phyloP scores from a whole-genome alignment of 1,140 invertebrate genomes.

The Drosophila orena region DNA sequence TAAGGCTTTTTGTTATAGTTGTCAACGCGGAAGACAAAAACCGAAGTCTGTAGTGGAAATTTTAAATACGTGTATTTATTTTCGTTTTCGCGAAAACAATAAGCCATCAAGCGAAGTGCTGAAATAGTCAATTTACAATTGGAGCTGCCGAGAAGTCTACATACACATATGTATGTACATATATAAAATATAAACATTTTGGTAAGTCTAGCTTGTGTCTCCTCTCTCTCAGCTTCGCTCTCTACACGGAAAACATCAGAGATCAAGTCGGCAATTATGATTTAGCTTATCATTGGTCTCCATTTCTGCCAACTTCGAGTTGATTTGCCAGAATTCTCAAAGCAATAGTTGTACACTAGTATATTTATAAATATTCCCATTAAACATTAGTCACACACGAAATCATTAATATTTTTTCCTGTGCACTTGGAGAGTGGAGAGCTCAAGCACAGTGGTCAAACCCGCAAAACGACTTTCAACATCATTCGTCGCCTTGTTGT shows the following conservation, averaged over 20 bases:
- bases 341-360: no score
- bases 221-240: conserved; percentile 17
- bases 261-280: not conserved
- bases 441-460: conserved; percentile 29
- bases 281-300: no score
- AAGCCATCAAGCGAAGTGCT: conserved; percentile 42
- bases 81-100: conserved; percentile 34
- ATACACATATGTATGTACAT: not conserved
- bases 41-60: conserved; percentile 25
- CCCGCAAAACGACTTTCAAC: conserved; percentile 84
- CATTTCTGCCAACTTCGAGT: no score
- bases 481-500: conserved; percentile 51
- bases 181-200: conserved; percentile 47
- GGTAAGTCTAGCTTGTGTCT: conserved; percentile 40
- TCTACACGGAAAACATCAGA: not conserved
- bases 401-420: not conserved
- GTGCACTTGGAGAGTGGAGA: conserved; percentile 23
- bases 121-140: conserved; percentile 52
- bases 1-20: conserved; percentile 16
- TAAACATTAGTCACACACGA: no score
- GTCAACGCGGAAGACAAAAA: conserved; percentile 38
- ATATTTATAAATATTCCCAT: no score
- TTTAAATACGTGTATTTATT: conserved; percentile 7
- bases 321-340: no score
- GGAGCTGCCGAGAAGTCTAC: conserved; percentile 41